These are phyloP conservation scores for Drymodes brunneopygia DNA, from an alignment of 2,113 vertebrate species.

Conservation along the genomic window DNA sequence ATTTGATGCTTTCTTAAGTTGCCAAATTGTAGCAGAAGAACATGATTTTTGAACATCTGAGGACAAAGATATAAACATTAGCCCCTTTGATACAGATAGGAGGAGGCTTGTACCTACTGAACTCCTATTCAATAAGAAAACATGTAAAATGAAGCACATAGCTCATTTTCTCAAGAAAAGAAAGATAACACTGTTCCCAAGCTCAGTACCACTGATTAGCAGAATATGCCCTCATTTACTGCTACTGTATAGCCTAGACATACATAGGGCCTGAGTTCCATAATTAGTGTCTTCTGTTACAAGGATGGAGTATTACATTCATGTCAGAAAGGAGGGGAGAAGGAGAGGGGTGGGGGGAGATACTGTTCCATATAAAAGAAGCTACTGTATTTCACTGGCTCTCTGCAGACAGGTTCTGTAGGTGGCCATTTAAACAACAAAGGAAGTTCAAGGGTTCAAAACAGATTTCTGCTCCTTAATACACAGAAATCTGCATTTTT, in stretches of 20 bases:
- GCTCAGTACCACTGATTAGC: constrained; percentile 25
- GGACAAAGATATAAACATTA: not conserved
- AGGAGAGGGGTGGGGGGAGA: not conserved
- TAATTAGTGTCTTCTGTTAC: constrained; percentile 57
- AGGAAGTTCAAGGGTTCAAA: constrained; percentile 77
- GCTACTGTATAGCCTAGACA: constrained; percentile 13
- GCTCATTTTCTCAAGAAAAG: constrained; percentile 47
- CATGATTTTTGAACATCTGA: not conserved
- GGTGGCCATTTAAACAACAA: constrained; percentile 74
- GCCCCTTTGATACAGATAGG: not conserved
- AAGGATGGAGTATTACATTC: constrained; percentile 52
- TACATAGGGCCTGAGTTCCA: constrained; percentile 31
- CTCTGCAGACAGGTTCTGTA: constrained; percentile 53
- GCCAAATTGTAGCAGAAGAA: not conserved
- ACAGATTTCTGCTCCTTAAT: constrained; percentile 69
- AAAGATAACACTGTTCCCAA: constrained; percentile 66
- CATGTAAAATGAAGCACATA: constrained; percentile 35
- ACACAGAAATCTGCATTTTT: constrained; percentile 68
- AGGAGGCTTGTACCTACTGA: not conserved
- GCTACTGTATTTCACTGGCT: constrained; percentile 60
- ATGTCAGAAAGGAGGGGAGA: constrained; percentile 50
- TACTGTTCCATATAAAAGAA: constrained; percentile 66
- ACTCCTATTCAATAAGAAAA: not conserved
- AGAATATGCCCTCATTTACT: constrained; percentile 28
- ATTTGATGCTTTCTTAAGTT: not conserved